Conservation (phyloP, 2,113 vertebrate species). For the Periophthalmus modestus region DNA sequence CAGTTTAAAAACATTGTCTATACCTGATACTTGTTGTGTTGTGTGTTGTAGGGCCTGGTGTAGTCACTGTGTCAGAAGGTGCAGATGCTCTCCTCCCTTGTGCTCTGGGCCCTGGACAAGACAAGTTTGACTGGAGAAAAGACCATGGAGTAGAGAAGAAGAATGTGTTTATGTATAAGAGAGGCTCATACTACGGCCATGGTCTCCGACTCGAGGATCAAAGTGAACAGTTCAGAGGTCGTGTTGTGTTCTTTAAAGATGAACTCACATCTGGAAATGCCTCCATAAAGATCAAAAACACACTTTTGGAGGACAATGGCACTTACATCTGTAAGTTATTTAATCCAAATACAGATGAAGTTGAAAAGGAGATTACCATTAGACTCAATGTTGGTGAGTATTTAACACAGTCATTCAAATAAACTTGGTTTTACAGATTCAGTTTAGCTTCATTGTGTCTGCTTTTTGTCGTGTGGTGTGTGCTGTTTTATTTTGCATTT, state of each 20-base stretch:
- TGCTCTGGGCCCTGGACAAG: neutral
- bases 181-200: neutral
- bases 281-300: neutral
- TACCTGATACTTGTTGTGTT: neutral
- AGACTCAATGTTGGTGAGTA: slow-evolving; percentile 10
- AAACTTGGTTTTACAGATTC: neutral
- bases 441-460: neutral
- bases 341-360: neutral
- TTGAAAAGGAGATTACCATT: neutral
- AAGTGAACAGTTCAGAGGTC: neutral
- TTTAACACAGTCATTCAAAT: neutral
- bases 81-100: neutral
- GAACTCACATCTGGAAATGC: slow-evolving; percentile 10
- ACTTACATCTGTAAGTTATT: slow-evolving; percentile 11
- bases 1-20: neutral
- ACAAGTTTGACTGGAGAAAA: neutral
- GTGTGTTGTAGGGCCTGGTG: neutral
- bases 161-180: neutral
- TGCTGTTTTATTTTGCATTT: neutral
- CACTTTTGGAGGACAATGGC: neutral
- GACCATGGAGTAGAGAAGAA: neutral
- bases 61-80: neutral
- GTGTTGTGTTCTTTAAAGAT: neutral
- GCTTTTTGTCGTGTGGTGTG: neutral
- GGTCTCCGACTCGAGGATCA: neutral